These are phyloP conservation scores for Procavia capensis DNA, from an alignment of 2,113 vertebrate species.

Conservation along the genomic window DNA sequence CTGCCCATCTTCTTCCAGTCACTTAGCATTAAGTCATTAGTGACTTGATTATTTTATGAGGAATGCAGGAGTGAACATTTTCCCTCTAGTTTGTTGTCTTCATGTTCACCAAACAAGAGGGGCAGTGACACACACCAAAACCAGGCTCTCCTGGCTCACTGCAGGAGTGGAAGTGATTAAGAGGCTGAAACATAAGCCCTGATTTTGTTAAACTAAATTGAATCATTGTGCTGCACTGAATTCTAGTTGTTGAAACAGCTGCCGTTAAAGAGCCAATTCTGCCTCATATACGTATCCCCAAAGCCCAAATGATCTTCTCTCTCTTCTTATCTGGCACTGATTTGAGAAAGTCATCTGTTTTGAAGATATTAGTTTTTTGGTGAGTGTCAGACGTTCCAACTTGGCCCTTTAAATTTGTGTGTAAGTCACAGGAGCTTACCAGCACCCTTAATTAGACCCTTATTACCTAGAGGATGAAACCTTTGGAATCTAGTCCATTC, in stretches of 20 bases:
- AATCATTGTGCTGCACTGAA: slow-evolving; percentile 59
- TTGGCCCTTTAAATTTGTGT: not conserved
- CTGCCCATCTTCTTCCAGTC: not conserved
- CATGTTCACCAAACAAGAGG: slow-evolving; percentile 57
- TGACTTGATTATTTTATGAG: slow-evolving; percentile 61
- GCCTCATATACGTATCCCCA: not conserved
- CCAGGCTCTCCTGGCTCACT: not conserved
- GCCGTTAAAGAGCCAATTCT: slow-evolving; percentile 24
- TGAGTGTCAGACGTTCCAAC: slow-evolving; percentile 31
- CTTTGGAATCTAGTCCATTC: not conserved
- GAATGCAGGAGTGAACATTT: not conserved
- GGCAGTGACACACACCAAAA: slow-evolving; percentile 6
- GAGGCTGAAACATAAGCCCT: slow-evolving; percentile 59
- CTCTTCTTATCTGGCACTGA: slow-evolving; percentile 33
- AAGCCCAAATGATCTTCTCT: slow-evolving; percentile 40
- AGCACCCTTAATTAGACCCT: not conserved
- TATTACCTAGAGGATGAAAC: not conserved
- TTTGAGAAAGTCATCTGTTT: slow-evolving; percentile 48
- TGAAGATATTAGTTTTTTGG: slow-evolving; percentile 7
- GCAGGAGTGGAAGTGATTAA: slow-evolving; percentile 60
- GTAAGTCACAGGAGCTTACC: not conserved
- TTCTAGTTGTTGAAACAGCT: slow-evolving; percentile 65
- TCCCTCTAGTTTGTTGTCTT: slow-evolving; percentile 54
- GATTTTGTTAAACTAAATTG: slow-evolving; percentile 58
- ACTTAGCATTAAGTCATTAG: slow-evolving; percentile 36